These are phyloP conservation scores for Alexandromys fortis DNA, from an alignment of 2,113 vertebrate genomes.

Conservation along the genomic window DNA sequence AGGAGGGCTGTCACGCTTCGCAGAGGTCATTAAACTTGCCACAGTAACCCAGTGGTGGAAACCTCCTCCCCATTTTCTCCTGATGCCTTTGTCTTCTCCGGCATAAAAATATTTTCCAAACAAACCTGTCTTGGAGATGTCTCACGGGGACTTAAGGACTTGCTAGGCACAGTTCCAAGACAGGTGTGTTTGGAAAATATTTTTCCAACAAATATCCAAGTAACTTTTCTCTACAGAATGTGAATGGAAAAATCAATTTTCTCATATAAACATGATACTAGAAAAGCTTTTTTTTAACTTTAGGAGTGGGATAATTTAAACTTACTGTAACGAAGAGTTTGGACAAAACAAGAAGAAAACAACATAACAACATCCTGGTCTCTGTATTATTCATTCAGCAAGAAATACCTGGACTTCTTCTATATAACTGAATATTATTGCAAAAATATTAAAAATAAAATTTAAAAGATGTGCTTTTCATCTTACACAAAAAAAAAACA, in stretches of 20 bases:
- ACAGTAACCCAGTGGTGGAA: background rate
- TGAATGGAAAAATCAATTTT: background rate
- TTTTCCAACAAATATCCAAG: background rate
- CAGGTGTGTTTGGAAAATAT: background rate
- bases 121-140: too few relatives aligned
- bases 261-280: background rate
- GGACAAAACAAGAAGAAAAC: background rate
- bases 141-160: background rate
- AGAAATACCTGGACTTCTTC: background rate
- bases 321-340: background rate
- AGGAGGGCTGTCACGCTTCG: accelerated
- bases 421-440: background rate
- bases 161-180: background rate
- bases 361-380: background rate
- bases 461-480: background rate
- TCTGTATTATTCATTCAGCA: constrained; percentile 6
- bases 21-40: background rate
- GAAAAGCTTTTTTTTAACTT: background rate
- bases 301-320: background rate
- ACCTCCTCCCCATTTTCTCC: background rate
- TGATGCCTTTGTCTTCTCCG: background rate
- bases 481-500: background rate
- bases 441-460: background rate
- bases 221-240: background rate
- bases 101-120: too few relatives aligned